These are phyloP conservation scores for Glyphotaelius pellucidus DNA, from an alignment of 2,888 invertebrate species.

Conservation along the genomic window DNA sequence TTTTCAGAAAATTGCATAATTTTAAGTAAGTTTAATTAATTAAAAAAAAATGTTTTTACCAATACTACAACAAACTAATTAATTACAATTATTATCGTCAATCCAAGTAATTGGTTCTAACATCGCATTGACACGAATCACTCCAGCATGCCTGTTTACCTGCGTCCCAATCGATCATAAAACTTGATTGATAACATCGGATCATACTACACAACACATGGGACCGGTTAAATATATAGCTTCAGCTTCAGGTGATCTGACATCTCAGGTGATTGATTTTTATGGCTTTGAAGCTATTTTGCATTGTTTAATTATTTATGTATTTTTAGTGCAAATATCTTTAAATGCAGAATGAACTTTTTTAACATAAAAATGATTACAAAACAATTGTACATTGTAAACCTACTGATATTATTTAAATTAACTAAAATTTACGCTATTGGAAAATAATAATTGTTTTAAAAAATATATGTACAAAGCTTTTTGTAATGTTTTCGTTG, in stretches of 20 bases:
- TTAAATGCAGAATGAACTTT: too few relatives aligned
- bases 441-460: too few relatives aligned
- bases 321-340: too few relatives aligned
- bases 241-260: background rate
- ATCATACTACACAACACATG: slow-evolving; percentile 22
- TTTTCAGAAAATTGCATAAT: too few relatives aligned
- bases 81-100: background rate
- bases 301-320: background rate
- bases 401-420: too few relatives aligned
- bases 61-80: background rate
- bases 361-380: too few relatives aligned
- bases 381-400: too few relatives aligned
- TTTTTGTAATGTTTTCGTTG: too few relatives aligned
- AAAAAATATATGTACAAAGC: too few relatives aligned
- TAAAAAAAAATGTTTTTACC: too few relatives aligned
- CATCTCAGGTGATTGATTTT: slow-evolving; percentile 16
- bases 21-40: too few relatives aligned
- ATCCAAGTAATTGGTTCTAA: background rate
- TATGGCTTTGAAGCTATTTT: background rate
- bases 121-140: slow-evolving; percentile 1
- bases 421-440: too few relatives aligned
- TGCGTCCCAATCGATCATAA: slow-evolving; percentile 10
- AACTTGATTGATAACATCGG: slow-evolving; percentile 20
- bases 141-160: background rate
- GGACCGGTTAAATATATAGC: background rate